Conservation (phyloP, 92 coral and sea anemone species). For the Virgularia gustaviana region DNA sequence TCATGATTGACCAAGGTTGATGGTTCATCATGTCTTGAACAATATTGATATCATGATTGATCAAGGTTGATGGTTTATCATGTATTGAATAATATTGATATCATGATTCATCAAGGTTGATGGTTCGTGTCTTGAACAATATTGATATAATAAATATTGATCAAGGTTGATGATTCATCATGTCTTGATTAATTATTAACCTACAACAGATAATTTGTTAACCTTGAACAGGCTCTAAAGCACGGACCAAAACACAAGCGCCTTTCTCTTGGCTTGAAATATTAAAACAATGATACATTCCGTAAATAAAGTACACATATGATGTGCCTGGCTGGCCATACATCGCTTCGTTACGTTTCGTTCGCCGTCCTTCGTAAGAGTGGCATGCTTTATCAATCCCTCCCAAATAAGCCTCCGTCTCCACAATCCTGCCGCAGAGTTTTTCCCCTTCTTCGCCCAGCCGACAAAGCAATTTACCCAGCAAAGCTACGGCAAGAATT, state of each 20-base stretch:
- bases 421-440: slow-evolving; percentile 73
- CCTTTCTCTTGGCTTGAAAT: slow-evolving; percentile 78
- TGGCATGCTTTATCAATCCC: slow-evolving; percentile 87
- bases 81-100: too few species aligned
- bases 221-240: slow-evolving; percentile 88
- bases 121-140: too few species aligned
- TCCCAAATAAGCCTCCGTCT: slow-evolving; percentile 91
- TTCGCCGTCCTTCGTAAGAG: slow-evolving; percentile 75
- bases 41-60: not conserved
- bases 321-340: slow-evolving; percentile 85
- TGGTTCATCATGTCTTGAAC: not conserved
- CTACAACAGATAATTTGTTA: too few species aligned
- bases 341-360: slow-evolving; percentile 69
- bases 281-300: slow-evolving; percentile 92
- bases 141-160: too few species aligned
- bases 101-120: too few species aligned
- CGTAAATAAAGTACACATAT: slow-evolving; percentile 87
- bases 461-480: slow-evolving; percentile 78
- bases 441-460: slow-evolving; percentile 67
- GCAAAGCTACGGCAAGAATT: slow-evolving; percentile 64
- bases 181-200: too few species aligned
- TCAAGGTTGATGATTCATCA: too few species aligned
- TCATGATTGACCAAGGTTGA: too few species aligned
- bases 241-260: slow-evolving; percentile 85
- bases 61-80: too few species aligned